Evolutionary conservation across 2,888 invertebrate species (phyloP).

Genomic region (Agonopterix arenella): DNA sequence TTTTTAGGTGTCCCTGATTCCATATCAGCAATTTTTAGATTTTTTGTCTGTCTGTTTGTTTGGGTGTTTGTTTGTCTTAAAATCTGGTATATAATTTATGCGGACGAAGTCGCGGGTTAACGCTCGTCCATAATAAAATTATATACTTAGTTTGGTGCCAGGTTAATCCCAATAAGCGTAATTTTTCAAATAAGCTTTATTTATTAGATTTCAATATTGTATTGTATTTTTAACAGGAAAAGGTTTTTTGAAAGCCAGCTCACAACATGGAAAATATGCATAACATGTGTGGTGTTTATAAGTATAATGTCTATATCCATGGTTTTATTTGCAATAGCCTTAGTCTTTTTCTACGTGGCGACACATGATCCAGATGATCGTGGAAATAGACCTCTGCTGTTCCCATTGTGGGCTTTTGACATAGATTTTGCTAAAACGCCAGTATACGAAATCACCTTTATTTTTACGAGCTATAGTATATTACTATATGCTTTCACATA

Average conservation of each 20-base stretch:
- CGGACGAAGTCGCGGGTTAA: too few species aligned
- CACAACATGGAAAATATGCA: constrained; percentile 35
- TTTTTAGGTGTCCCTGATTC: too few species aligned
- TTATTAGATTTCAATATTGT: too few species aligned
- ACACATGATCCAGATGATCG: constrained; percentile 23
- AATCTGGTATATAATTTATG: too few species aligned
- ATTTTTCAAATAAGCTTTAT: too few species aligned
- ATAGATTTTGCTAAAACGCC: constrained; percentile 36
- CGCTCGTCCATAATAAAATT: too few species aligned
- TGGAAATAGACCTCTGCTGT: constrained; percentile 31
- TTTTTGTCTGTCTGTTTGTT: too few species aligned
- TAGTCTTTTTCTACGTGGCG: constrained; percentile 24
- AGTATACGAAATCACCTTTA: constrained; percentile 36
- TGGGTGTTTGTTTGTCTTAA: too few species aligned
- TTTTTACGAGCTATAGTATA: constrained; percentile 25
- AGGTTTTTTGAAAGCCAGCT: constrained; percentile 40
- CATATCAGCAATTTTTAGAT: too few species aligned
- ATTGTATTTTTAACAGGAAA: constrained; percentile 29
- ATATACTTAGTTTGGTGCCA: too few species aligned
- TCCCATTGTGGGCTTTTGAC: constrained; percentile 39
- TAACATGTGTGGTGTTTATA: constrained; percentile 24
- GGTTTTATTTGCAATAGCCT: constrained; percentile 16
- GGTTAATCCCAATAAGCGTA: too few species aligned
- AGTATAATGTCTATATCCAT: constrained; percentile 19
- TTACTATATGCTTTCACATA: constrained; percentile 30